Conservation (phyloP, 2,797 vertebrate species). For the Acrocephalus scirpaceus region DNA sequence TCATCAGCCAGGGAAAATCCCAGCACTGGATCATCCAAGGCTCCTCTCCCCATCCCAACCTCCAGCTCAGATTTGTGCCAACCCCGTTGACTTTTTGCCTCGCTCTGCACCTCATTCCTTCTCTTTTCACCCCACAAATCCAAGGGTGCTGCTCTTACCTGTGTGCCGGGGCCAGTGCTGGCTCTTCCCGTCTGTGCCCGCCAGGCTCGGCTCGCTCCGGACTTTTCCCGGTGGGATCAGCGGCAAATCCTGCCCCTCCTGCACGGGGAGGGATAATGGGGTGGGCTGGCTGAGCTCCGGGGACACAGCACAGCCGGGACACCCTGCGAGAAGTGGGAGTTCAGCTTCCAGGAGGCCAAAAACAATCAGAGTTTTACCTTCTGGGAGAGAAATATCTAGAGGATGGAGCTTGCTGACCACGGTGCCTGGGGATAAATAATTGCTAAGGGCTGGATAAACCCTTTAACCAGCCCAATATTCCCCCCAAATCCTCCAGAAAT, state of each 20-base stretch:
- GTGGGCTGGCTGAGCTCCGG: background rate
- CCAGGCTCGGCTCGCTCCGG: background rate
- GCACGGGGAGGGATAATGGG: background rate
- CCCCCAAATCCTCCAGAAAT: background rate
- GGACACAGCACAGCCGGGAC: background rate
- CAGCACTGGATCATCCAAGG: accelerated
- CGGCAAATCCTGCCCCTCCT: background rate
- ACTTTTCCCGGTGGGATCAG: background rate
- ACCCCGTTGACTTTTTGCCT: accelerated
- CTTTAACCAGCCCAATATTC: accelerated
- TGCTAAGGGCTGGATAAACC: background rate
- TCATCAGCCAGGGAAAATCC: background rate
- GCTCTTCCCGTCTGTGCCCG: background rate
- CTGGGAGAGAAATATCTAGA: background rate
- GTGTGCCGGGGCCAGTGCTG: background rate
- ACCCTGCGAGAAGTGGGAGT: background rate
- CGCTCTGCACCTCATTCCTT: accelerated
- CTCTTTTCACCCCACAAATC: accelerated
- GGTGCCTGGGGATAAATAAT: accelerated
- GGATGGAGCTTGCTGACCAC: accelerated
- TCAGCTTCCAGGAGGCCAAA: background rate
- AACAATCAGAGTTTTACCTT: background rate
- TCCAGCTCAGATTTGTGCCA: background rate
- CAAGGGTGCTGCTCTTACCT: background rate
- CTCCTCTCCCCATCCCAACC: background rate